These are phyloP conservation scores for Sebastes fasciatus DNA, from an alignment of 2,113 vertebrate species.

Conservation along the genomic window DNA sequence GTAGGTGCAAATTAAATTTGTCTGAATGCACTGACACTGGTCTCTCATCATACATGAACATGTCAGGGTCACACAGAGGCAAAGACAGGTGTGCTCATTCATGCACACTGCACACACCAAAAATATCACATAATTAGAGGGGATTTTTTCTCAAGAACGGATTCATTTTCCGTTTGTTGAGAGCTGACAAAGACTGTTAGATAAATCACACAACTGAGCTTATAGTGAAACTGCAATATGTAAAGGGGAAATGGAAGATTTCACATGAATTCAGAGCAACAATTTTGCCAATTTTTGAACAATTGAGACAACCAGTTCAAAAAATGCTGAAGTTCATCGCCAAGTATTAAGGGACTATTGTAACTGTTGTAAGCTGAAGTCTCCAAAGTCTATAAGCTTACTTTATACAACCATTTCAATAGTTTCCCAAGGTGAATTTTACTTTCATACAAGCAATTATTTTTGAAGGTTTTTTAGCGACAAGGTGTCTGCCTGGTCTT, in stretches of 20 bases:
- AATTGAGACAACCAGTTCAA: neutral
- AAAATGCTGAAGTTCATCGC: neutral
- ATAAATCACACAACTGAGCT: neutral
- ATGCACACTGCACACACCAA: neutral
- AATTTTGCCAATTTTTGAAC: neutral
- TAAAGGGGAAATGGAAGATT: neutral
- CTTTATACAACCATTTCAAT: neutral
- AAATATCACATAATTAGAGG: neutral
- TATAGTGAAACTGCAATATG: neutral
- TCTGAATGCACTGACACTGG: slow-evolving; percentile 73
- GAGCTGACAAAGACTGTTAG: neutral
- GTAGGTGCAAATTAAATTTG: slow-evolving; percentile 88
- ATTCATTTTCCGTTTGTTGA: neutral
- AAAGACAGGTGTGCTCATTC: slow-evolving; percentile 38
- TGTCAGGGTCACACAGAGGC: slow-evolving; percentile 65
- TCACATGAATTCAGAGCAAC: neutral
- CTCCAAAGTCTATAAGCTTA: neutral
- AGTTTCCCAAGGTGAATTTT: neutral
- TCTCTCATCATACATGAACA: slow-evolving; percentile 76
- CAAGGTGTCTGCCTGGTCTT: neutral
- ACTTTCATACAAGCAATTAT: neutral
- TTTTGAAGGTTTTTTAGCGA: neutral
- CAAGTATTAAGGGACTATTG: neutral
- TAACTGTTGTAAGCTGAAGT: neutral
- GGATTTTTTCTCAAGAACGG: slow-evolving; percentile 1